Percentiles rank a stretch among this genome's conserved stretches.
These are phyloP conservation scores for Neuroscelio doddi DNA, from an alignment of 2,888 invertebrate species.

Conservation along the genomic window DNA sequence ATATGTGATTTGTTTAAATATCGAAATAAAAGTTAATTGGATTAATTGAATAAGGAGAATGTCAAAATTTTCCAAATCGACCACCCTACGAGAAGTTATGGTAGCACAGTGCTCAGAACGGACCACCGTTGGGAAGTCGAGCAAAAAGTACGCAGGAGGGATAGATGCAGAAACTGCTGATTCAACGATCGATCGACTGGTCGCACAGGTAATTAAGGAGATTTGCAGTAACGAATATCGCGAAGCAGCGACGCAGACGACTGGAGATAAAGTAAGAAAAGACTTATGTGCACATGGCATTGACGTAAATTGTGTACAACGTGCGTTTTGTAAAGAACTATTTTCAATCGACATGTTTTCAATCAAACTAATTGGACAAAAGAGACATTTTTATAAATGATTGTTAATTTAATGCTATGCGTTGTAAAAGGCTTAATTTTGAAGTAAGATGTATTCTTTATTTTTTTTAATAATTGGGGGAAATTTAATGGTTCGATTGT, in stretches of 20 bases:
- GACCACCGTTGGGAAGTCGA: constrained; percentile 1
- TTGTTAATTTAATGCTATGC: too few relatives aligned
- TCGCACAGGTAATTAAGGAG: constrained; percentile 19
- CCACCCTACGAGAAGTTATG: constrained; percentile 4
- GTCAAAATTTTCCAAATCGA: too few relatives aligned
- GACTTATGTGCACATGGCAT: constrained; percentile 1
- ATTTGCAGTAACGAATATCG: constrained; percentile 13
- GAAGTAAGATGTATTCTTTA: too few relatives aligned
- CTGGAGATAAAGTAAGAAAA: not conserved
- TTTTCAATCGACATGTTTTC: too few relatives aligned
- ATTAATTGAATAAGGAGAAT: too few relatives aligned
- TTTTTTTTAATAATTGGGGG: too few relatives aligned
- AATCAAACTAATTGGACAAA: too few relatives aligned
- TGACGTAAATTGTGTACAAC: constrained; percentile 4
- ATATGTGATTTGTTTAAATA: too few relatives aligned
- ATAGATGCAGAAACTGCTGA: constrained; percentile 2
- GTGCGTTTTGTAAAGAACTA: not conserved
- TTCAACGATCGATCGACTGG: constrained; percentile 13
- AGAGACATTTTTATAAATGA: too few relatives aligned
- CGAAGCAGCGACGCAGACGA: constrained; percentile 2
- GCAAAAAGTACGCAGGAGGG: constrained; percentile 1
- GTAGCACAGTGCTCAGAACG: not conserved
- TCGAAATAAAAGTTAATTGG: too few relatives aligned
- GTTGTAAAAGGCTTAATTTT: too few relatives aligned
- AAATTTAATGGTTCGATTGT: too few relatives aligned